Percentiles rank a stretch among this genome's conserved stretches.
Conservation (phyloP, 2,113 vertebrate species). For the Podarcis raffonei region DNA sequence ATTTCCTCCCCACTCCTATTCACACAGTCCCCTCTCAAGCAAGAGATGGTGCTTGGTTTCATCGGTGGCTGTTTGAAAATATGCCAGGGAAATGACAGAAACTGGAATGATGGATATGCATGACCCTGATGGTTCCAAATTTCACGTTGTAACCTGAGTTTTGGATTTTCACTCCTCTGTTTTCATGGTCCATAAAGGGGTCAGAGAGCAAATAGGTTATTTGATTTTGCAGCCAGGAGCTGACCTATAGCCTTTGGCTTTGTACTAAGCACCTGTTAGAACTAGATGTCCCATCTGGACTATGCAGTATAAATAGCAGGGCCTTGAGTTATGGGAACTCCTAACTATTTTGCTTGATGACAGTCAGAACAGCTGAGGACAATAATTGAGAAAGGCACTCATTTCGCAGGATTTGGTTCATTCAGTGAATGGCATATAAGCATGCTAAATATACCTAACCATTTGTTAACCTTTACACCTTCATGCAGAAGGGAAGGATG, state of each 20-base stretch:
- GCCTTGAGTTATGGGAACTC: constrained; percentile 11
- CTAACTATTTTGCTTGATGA: constrained; percentile 9
- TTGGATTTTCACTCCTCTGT: neutral
- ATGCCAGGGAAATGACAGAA: neutral
- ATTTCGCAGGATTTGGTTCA: neutral
- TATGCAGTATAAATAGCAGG: constrained; percentile 8
- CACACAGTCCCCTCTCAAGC: neutral
- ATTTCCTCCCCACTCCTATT: neutral
- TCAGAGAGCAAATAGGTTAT: constrained; percentile 26
- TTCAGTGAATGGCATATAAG: neutral
- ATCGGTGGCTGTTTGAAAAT: neutral
- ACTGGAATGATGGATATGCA: neutral
- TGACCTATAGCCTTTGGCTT: neutral
- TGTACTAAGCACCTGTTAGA: neutral
- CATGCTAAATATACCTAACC: neutral
- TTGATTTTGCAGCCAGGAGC: constrained; percentile 10
- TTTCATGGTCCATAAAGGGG: constrained; percentile 1
- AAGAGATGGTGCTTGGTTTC: neutral
- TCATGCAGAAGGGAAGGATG: neutral
- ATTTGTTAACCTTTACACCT: constrained; percentile 5
- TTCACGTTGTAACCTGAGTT: neutral
- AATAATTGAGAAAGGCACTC: neutral
- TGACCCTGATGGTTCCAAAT: neutral
- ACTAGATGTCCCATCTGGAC: neutral
- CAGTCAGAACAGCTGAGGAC: neutral